Conservation (phyloP, 1,140 invertebrate genomes). For the Eriosoma lanigerum region DNA sequence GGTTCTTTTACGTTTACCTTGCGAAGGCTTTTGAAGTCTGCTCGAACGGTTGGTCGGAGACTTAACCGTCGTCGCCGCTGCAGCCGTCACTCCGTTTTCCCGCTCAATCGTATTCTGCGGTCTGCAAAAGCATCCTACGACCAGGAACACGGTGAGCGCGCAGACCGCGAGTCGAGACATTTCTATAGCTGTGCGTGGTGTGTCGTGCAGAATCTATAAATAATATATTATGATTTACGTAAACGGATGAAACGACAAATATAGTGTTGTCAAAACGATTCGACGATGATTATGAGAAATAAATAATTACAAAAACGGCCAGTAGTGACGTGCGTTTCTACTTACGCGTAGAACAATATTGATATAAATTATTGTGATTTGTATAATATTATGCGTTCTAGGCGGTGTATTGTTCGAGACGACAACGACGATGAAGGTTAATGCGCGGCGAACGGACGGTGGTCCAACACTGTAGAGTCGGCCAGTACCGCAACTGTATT, state of each 20-base stretch:
- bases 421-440: not conserved
- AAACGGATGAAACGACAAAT: too few species aligned
- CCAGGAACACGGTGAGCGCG: not conserved
- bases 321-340: too few species aligned
- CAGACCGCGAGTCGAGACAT: not conserved
- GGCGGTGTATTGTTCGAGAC: not conserved
- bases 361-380: too few species aligned
- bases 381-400: too few species aligned
- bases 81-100: not conserved
- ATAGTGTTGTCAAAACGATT: too few species aligned
- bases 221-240: not conserved
- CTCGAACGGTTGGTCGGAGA: not conserved
- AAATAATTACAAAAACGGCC: not conserved
- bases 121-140: constrained; percentile 1
- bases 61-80: not conserved
- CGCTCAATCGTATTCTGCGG: not conserved
- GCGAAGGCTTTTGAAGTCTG: constrained; percentile 34
- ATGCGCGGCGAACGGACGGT: not conserved
- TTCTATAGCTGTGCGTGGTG: too few species aligned
- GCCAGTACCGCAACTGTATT: too few species aligned
- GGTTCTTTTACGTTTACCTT: not conserved
- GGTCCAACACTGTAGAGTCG: constrained; percentile 10
- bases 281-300: not conserved
- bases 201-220: not conserved
- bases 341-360: too few species aligned